Evolutionary conservation across 2,113 vertebrate genomes (phyloP), one percentile per base, ranked within the genome.

Genomic region (Hyperopisus bebe): DNA sequence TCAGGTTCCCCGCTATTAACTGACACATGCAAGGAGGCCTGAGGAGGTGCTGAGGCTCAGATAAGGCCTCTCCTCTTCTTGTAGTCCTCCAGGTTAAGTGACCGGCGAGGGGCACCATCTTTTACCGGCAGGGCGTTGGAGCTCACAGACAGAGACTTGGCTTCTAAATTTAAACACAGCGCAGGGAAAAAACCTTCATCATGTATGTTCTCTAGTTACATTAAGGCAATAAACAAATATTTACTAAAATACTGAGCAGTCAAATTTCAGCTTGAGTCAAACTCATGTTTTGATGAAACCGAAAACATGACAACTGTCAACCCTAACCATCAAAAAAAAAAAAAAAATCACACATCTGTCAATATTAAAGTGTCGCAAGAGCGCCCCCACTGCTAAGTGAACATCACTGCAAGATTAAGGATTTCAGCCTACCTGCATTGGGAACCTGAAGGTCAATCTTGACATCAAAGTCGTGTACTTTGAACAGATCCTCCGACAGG

Each of bases 391-490:
- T 62, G 31, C 58, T 1, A 27, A 88, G 85, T 66, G n/a, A 8
- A 77, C 50, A n/a, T 21, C 27, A 70, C 5, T 53, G 48, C 31
- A 7, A 74, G 44, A 31, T 1, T 85, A 27, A 17, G 31, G 3
- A 1, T 42, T 19, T 62, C 7, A 11, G 31, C 92, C 96, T 89
- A 99, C 98, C 98, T 97, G 98, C 98, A 91, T 97, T 99, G 86
- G 98, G 98, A 95, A 99, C 98, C 94, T 99, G 98, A 82, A 99
- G 96, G 95, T 99, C 98, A 90, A 99, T 99, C 94, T 99, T 99
- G 86, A 99, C 98, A 91, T 99, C 98, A 88, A 99, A 99, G 92
- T 99, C 98, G 8, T 99, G 98, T 88, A 99, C 98, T 98, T 99
- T 99, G 94, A 99, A 99, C 90, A 99, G 96, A 92, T 99, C 98